Evolutionary conservation across 2,888 invertebrate species (phyloP), one percentile per base, ranked within the genome.

Genomic region (Matsumyia berberina): DNA sequence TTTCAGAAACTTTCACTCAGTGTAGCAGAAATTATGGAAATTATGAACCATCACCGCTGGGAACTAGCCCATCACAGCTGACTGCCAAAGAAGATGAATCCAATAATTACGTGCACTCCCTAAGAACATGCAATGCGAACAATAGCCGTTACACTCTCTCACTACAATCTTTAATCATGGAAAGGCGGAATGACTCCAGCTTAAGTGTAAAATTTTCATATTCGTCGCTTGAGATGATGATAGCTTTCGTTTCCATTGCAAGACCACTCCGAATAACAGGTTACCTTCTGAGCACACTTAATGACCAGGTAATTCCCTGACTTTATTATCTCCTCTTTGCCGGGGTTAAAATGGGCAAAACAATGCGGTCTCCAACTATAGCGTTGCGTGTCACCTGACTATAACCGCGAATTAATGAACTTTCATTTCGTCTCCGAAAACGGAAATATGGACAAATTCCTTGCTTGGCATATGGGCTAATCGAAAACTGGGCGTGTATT

Each of bases 351-450:
- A 24, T 67, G 39, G 37, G 39, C 53, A 67, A 53, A 67, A 29
- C 31, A 60, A 72, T 72, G 60, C 58, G 12, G 46, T 37, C 49
- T 35, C 33, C 49, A 33, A 24, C n/a, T 33, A 42, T 72, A 57
- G 73, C 79, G 66, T 72, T 51, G 73, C 79, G 66, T 79, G 79
- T 1, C 42, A 73, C 57, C 11, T 19, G 51, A 79, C 39, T 33
- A 57, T 72, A 66, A 76, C 57, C 39, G 39, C 42, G 49, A 19
- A 37, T 51, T 29, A 79, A 58, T 66, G 42, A 58, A 58, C 73
- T 73, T 79, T 79, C 64, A 12, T 49, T 73, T 51, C 42, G 12
- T 44, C 44, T 9, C 17, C 17, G 19, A 17, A 39, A 39, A 17
- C 0, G 17, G 17, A 17, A 19, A 15, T 7, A 2, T 8, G 46